Percentiles rank a stretch among this genome's conserved stretches.
phyloP scores from a whole-genome alignment of 2,797 vertebrate genomes.

The Manis pentadactyla region DNA sequence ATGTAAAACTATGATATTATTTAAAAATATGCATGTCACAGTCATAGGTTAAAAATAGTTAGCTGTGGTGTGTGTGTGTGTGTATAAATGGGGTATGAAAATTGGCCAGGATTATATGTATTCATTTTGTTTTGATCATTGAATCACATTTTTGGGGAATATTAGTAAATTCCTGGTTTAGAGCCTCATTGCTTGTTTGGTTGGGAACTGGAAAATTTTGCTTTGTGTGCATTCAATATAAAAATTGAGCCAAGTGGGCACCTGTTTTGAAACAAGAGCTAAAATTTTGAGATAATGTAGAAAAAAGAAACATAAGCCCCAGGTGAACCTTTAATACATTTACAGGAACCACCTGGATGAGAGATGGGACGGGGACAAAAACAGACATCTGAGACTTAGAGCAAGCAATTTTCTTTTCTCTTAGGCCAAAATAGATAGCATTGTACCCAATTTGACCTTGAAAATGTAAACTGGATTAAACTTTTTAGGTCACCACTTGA shows the following conservation, averaged over 20 bases:
- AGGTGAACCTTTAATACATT: not conserved
- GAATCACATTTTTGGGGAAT: not conserved
- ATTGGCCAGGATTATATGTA: constrained; percentile 58
- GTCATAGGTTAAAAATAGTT: constrained; percentile 60
- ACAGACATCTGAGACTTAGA: constrained; percentile 40
- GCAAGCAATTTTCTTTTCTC: constrained; percentile 23
- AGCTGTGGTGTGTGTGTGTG: constrained; percentile 45
- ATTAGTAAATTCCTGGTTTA: not conserved
- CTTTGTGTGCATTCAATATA: constrained; percentile 14
- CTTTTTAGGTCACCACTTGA: constrained; percentile 81
- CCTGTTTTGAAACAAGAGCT: not conserved
- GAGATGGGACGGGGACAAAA: not conserved
- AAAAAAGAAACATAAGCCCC: not conserved
- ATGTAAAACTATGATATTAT: constrained; percentile 60
- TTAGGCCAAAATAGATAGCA: constrained; percentile 31
- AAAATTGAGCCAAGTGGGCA: not conserved
- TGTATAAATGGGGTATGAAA: not conserved
- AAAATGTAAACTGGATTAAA: constrained; percentile 81
- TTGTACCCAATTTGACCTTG: constrained; percentile 78
- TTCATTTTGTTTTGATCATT: constrained; percentile 56
- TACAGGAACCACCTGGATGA: not conserved
- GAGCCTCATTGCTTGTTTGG: not conserved
- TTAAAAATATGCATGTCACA: constrained; percentile 59
- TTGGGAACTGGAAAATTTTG: not conserved
- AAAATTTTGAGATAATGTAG: constrained; percentile 5